Evolutionary conservation across 1,140 invertebrate species (phyloP).

Genomic region (Aphelenchoides besseyi): DNA sequence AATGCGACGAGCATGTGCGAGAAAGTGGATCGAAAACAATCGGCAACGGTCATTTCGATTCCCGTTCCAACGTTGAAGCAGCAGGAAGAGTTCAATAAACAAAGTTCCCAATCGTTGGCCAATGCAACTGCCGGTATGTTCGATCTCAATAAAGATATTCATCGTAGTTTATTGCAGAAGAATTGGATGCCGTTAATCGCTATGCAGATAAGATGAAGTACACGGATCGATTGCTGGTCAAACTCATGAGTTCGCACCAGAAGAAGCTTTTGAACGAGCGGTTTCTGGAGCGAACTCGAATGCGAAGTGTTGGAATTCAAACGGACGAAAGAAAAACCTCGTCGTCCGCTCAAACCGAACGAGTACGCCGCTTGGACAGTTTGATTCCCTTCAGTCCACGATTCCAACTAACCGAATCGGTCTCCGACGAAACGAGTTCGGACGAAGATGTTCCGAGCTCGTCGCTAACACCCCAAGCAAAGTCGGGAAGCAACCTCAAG

Average conservation of each 20-base stretch:
- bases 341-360: conserved; percentile 39
- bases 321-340: conserved; percentile 38
- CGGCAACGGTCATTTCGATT: conserved; percentile 30
- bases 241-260: conserved; percentile 43
- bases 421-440: conserved; percentile 10
- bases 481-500: not conserved
- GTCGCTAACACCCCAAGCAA: no score
- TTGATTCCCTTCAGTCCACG: conserved; percentile 9
- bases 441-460: not conserved
- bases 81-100: conserved; percentile 13
- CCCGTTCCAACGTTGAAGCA: conserved; percentile 30
- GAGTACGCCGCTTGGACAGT: not conserved
- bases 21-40: conserved; percentile 28
- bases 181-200: conserved; percentile 31
- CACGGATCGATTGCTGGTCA: conserved; percentile 29
- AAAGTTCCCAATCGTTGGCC: not conserved
- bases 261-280: conserved; percentile 38
- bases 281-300: conserved; percentile 33
- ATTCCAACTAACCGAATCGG: conserved; percentile 2
- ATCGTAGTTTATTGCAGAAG: conserved; percentile 6
- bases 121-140: conserved; percentile 8
- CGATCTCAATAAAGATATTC: conserved; percentile 8
- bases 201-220: conserved; percentile 29
- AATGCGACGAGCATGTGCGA: conserved; percentile 33
- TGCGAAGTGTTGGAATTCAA: conserved; percentile 31